Conservation (phyloP, 2,888 invertebrate genomes). For the Pseudococcus longispinus region DNA sequence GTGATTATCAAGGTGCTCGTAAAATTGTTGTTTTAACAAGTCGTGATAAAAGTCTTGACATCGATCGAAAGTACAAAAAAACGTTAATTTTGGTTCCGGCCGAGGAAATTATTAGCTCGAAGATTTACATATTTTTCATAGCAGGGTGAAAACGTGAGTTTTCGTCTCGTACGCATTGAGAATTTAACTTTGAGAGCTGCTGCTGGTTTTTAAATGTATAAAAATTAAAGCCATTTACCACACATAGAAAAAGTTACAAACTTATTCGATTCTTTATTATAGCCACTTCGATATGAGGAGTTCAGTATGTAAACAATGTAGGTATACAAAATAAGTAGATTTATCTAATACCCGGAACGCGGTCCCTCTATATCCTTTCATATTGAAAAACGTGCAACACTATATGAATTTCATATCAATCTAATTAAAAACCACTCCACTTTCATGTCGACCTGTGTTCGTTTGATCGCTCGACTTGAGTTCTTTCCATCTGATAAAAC, state of each 20-base stretch:
- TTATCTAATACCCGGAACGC: constrained; percentile 23
- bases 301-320: constrained; percentile 27
- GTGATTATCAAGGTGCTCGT: constrained; percentile 28
- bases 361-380: constrained; percentile 10
- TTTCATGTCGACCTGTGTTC: constrained; percentile 39
- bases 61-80: constrained; percentile 28
- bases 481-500: constrained; percentile 40
- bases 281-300: constrained; percentile 12
- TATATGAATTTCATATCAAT: constrained; percentile 47
- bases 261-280: background rate
- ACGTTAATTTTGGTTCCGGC: constrained; percentile 14
- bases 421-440: constrained; percentile 45
- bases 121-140: constrained; percentile 24
- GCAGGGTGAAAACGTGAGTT: background rate
- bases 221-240: constrained; percentile 44
- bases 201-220: background rate
- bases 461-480: constrained; percentile 37
- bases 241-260: background rate
- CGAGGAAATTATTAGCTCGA: background rate
- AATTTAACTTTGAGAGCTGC: background rate
- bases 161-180: background rate
- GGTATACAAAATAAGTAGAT: background rate
- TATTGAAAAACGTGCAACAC: constrained; percentile 40
- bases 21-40: constrained; percentile 41
- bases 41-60: constrained; percentile 43